phyloP scores from a whole-genome alignment of 2,113 vertebrate species.

The Hystrix brachyura region DNA sequence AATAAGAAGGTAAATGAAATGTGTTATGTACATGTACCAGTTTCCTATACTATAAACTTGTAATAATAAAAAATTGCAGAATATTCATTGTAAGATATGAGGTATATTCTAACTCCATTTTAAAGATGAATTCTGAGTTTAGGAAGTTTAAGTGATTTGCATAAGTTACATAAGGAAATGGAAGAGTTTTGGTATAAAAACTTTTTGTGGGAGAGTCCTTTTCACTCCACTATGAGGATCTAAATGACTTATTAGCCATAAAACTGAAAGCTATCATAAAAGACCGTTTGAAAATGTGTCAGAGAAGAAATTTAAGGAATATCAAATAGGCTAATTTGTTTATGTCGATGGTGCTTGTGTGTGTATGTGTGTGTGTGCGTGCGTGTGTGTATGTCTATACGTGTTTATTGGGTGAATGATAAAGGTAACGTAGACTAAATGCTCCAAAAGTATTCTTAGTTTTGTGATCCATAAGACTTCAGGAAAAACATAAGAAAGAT shows the following conservation, averaged over 20 bases:
- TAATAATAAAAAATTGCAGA: neutral
- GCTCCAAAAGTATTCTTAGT: neutral
- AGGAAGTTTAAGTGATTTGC: constrained; percentile 12
- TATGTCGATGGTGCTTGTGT: neutral
- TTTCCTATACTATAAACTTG: neutral
- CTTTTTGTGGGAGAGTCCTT: constrained; percentile 37
- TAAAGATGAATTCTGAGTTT: neutral
- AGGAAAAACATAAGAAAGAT: neutral
- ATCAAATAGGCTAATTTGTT: neutral
- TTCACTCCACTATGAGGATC: neutral
- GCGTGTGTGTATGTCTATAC: neutral
- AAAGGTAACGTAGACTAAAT: neutral
- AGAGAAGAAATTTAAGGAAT: neutral
- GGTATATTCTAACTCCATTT: neutral
- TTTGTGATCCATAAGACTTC: neutral
- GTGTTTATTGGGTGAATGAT: neutral
- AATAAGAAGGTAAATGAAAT: neutral
- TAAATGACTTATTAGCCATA: neutral
- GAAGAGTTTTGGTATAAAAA: neutral
- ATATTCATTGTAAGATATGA: neutral
- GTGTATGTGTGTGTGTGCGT: neutral
- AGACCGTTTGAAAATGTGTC: neutral
- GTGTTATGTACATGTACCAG: neutral
- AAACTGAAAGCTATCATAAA: neutral
- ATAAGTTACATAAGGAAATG: neutral